Conservation (phyloP, 2,113 vertebrate species). For the Muntiacus muntjak region DNA sequence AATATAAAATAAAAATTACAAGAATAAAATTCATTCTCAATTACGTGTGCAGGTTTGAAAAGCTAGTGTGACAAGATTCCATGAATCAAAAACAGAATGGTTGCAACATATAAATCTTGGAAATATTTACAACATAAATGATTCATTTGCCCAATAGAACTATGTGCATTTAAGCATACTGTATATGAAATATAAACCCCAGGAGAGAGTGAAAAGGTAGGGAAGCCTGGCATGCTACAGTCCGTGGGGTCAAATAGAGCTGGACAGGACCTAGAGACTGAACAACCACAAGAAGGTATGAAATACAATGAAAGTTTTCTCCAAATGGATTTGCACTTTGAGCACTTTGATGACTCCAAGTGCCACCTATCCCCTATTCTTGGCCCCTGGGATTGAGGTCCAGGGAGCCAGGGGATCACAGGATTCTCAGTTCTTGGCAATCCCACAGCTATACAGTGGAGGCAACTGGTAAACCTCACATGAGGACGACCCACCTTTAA, state of each 20-base stretch:
- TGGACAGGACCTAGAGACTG: not conserved
- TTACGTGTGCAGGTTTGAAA: not conserved
- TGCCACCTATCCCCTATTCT: not conserved
- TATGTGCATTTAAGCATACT: not conserved
- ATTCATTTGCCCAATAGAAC: not conserved
- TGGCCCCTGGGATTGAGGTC: not conserved
- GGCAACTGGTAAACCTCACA: not conserved
- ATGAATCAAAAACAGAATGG: not conserved
- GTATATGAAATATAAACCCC: not conserved
- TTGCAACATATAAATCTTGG: not conserved
- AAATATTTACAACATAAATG: not conserved
- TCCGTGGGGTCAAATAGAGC: not conserved
- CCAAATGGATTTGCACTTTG: not conserved
- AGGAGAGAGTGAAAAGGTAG: not conserved
- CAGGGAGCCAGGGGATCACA: fast-evolving
- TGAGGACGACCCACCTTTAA: fast-evolving
- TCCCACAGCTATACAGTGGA: fast-evolving
- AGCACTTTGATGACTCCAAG: not conserved
- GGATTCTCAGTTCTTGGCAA: not conserved
- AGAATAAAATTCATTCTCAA: not conserved
- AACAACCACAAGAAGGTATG: not conserved
- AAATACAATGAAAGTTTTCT: not conserved
- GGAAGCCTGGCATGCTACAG: not conserved
- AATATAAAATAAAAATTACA: not conserved
- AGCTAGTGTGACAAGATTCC: not conserved